These are phyloP conservation scores for Vannuccia rotundouncinata DNA, from an alignment of 2,888 invertebrate genomes.

Conservation along the genomic window DNA sequence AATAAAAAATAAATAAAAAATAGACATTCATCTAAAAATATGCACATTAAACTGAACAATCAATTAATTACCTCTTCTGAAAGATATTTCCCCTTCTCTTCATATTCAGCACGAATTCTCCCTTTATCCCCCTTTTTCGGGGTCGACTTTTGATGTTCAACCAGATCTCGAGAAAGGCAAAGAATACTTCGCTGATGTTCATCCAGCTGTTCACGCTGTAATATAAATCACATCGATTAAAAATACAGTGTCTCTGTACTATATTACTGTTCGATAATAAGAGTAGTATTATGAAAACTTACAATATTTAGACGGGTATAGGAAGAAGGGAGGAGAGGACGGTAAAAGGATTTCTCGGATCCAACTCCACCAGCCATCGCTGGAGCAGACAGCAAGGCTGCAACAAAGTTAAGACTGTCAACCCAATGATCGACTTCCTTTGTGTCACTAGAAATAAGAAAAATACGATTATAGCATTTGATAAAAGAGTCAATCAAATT, in stretches of 20 bases:
- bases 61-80: not conserved
- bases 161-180: not conserved
- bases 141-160: not conserved
- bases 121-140: slow-evolving; percentile 17
- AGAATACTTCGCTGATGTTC: slow-evolving; percentile 29
- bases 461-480: no score
- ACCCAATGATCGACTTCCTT: slow-evolving; percentile 92
- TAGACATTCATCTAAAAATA: no score
- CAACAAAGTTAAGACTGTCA: slow-evolving; percentile 92
- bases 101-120: not conserved
- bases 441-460: slow-evolving; percentile 58
- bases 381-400: slow-evolving; percentile 89
- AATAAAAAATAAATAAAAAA: no score
- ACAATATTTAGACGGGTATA: slow-evolving; percentile 83
- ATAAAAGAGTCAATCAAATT: no score
- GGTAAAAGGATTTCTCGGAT: no score
- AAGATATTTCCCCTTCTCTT: not conserved
- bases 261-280: no score
- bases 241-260: not conserved
- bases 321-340: slow-evolving; percentile 84
- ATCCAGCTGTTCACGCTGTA: slow-evolving; percentile 34
- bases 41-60: no score
- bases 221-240: no score
- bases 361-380: slow-evolving; percentile 87
- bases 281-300: not conserved